A percentile compares a stretch with the other conserved stretches of the same genome.
Evolutionary conservation across 2,888 invertebrate species (phyloP).

Genomic region (Hypercompe scribonia): DNA sequence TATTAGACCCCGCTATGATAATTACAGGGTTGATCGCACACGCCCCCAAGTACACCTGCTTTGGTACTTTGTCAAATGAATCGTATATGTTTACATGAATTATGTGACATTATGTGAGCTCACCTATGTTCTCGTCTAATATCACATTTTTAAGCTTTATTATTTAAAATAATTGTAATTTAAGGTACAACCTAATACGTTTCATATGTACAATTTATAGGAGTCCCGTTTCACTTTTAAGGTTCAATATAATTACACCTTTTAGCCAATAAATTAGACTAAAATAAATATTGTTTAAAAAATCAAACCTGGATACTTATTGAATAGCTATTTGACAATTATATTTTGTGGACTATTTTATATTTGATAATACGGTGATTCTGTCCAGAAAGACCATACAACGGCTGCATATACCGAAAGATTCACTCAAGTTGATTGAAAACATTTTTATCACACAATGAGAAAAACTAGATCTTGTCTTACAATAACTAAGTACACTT

Average conservation of each 20-base stretch:
- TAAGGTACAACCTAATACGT: not conserved
- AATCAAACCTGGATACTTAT: no score
- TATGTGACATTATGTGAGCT: constrained; percentile 11
- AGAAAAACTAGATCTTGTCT: no score
- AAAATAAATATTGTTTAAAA: not conserved
- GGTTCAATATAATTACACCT: no score
- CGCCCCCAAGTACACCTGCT: constrained; percentile 40
- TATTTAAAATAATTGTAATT: not conserved
- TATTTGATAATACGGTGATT: no score
- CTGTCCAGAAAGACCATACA: no score
- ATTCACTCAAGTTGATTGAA: no score
- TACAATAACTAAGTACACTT: no score
- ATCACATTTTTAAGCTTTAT: not conserved
- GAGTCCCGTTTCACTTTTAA: not conserved
- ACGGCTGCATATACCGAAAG: no score
- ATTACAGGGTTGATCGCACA: constrained; percentile 53
- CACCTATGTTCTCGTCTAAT: not conserved
- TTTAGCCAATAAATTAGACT: not conserved
- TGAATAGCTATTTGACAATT: no score
- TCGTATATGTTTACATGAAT: constrained; percentile 38
- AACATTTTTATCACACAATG: no score
- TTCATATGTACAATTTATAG: no score
- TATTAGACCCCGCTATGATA: constrained; percentile 51
- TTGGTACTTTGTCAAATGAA: constrained; percentile 27
- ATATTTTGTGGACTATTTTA: no score